A percentile compares a stretch with the other conserved stretches of the same genome.
Conservation (phyloP, 2,113 vertebrate genomes). For the Zosterops lateralis region DNA sequence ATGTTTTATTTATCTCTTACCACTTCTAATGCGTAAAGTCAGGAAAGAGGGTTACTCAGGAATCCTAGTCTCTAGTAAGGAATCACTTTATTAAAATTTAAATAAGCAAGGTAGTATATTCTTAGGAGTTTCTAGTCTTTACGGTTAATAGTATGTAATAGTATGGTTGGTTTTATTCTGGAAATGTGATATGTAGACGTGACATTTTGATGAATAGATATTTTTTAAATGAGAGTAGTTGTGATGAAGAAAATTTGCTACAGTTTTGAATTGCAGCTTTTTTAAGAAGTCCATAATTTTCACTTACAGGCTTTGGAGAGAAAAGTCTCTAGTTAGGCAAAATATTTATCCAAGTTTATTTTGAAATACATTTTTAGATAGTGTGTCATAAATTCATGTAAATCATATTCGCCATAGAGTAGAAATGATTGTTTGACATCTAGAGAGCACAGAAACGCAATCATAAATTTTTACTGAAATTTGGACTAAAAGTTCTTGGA, state of each 20-base stretch:
- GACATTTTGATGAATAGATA: not conserved
- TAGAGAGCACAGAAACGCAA: not conserved
- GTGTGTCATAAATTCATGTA: not conserved
- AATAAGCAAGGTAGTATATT: not conserved
- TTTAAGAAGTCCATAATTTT: not conserved
- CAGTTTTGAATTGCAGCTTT: not conserved
- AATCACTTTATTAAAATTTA: slow-evolving; percentile 38
- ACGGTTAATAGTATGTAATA: not conserved
- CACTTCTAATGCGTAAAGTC: slow-evolving; percentile 67
- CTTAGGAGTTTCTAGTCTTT: not conserved
- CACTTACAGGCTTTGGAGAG: not conserved
- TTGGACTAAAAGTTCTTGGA: not conserved
- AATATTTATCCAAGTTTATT: not conserved
- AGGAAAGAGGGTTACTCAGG: slow-evolving; percentile 29
- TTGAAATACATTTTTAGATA: not conserved
- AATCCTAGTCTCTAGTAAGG: not conserved
- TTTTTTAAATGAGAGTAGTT: not conserved
- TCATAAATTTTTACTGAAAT: not conserved
- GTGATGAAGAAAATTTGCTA: not conserved
- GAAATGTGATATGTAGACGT: not conserved
- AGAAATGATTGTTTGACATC: not conserved
- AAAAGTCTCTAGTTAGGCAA: not conserved
- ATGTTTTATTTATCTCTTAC: slow-evolving; percentile 80
- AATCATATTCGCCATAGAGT: not conserved
- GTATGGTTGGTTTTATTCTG: not conserved